Conservation (phyloP, 2,888 invertebrate species). For the Pseudoips prasinana region DNA sequence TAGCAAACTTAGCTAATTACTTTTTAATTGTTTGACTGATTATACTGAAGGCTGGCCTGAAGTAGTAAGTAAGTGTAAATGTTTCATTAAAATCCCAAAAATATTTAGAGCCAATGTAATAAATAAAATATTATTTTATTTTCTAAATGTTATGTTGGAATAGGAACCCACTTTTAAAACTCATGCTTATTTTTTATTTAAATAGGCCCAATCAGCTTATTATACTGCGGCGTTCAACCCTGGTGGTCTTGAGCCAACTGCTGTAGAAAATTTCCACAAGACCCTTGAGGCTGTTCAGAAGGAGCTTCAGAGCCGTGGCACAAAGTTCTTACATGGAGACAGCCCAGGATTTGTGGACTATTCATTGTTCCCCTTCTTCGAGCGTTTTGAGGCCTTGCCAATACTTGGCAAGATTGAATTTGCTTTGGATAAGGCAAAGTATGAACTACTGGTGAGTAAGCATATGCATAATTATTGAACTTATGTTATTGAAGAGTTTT, state of each 20-base stretch:
- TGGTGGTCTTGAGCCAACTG: constrained; percentile 54
- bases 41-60: too few species aligned
- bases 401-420: constrained; percentile 84
- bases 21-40: too few species aligned
- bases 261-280: constrained; percentile 75
- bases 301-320: constrained; percentile 83
- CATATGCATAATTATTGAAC: not conserved
- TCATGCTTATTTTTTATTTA: not conserved
- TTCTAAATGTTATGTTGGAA: too few species aligned
- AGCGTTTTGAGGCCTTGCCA: constrained; percentile 81
- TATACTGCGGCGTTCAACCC: constrained; percentile 76
- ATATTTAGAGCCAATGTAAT: too few species aligned
- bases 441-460: constrained; percentile 83
- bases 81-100: too few species aligned
- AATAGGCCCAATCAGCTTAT: constrained; percentile 77
- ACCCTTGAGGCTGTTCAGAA: constrained; percentile 85
- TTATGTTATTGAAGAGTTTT: too few species aligned
- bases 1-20: too few species aligned
- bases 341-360: constrained; percentile 90
- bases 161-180: too few species aligned
- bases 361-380: constrained; percentile 94
- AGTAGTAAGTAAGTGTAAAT: too few species aligned
- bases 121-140: too few species aligned
- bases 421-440: constrained; percentile 84
- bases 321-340: constrained; percentile 85